Evolutionary conservation across 2,797 vertebrate genomes (phyloP), one percentile per base, ranked within the genome.

Genomic region (Takifugu rubripes): DNA sequence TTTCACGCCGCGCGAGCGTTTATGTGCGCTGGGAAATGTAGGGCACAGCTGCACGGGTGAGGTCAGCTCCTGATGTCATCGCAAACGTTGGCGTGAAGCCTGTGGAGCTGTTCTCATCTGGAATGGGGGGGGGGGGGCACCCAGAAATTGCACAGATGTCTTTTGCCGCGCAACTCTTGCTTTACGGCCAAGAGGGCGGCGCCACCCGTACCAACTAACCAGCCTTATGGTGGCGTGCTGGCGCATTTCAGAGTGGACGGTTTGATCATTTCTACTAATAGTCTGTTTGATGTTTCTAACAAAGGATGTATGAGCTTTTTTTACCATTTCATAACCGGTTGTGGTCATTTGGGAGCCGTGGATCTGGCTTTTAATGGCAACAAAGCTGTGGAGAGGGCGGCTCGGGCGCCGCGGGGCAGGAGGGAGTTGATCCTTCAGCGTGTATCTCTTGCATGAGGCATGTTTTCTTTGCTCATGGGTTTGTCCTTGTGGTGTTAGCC

Each of bases 11-110:
- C 43, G 24, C 5, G 53, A 21, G 36, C 12, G 31, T 24, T 45
- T 33, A 52, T 25, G 48, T 16, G 31, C 8, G 52, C 58, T 68
- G 63, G 68, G 64, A 67, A 66, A 84, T 81, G 48, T 81, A 77
- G 81, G 79, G 52, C 76, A 79, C 84, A 89, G 87, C 86, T 87
- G 83, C 68, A 66, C 36, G 16, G 49, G 64, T 87, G 81, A 88
- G 72, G 76, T 84, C 83, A 84, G 49, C 72, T 66, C 12, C 61
- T 80, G 78, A 84, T 81, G 72, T 83, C 73, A 82, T 75, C 55
- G 70, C 63, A 75, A 52, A 60, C 45, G 25, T 75, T 45, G 51
- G 45, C 54, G 62, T 49, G 60, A 68, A 69, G 54, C 40, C 46
- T 65, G 49, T 49, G 52, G 59, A 68, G 68, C 47, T 55, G 16